Conservation (phyloP, 2,888 invertebrate genomes). For the Amphipyra berbera region DNA sequence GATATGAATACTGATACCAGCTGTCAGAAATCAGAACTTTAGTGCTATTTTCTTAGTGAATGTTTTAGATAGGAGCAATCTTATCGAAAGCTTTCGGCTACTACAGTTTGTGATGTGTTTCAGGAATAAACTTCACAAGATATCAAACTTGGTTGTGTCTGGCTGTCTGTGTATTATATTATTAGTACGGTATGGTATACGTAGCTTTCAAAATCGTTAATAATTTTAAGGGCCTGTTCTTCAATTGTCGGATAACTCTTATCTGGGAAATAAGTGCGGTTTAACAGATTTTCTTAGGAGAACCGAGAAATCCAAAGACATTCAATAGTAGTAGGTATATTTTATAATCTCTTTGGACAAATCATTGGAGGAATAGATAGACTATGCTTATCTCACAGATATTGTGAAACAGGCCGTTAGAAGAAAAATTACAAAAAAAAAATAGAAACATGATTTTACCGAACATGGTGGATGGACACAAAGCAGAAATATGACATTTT, state of each 20-base stretch:
- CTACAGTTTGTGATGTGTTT: conserved; percentile 42
- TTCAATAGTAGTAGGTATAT: too few relatives aligned
- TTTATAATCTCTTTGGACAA: too few relatives aligned
- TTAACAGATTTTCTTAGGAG: too few relatives aligned
- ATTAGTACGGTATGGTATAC: too few relatives aligned
- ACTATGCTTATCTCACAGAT: too few relatives aligned
- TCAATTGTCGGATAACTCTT: too few relatives aligned
- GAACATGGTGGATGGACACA: conserved; percentile 28
- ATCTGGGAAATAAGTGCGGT: too few relatives aligned
- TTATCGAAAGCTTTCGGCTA: conserved; percentile 48
- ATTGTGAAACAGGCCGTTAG: too few relatives aligned
- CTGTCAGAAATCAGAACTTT: conserved; percentile 44
- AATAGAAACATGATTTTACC: background rate
- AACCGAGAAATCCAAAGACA: too few relatives aligned
- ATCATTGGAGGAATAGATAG: too few relatives aligned
- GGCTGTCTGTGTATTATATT: conserved; percentile 13
- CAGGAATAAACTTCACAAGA: conserved; percentile 14
- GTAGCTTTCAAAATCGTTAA: too few relatives aligned
- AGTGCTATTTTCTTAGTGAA: conserved; percentile 49
- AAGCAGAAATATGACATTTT: conserved; percentile 45
- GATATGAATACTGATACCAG: conserved; percentile 41
- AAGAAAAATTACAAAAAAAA: background rate
- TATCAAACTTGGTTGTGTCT: conserved; percentile 26
- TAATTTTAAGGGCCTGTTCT: too few relatives aligned
- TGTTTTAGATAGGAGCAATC: conserved; percentile 45